These are phyloP conservation scores for Chlamydotis undulata DNA, from an alignment of 2,113 vertebrate genomes.

Conservation along the genomic window DNA sequence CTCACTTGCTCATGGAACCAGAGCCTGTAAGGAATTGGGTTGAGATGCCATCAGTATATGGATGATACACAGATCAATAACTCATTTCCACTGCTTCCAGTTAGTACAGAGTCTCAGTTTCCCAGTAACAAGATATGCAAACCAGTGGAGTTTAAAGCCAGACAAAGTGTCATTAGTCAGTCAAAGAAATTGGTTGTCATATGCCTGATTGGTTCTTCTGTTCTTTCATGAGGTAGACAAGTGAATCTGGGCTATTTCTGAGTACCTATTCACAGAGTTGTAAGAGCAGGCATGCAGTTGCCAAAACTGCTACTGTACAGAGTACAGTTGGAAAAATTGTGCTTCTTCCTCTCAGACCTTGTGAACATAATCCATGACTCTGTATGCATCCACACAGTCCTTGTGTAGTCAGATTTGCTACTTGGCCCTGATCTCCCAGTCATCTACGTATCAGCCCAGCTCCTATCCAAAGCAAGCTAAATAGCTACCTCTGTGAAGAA, in stretches of 20 bases:
- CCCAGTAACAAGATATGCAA: not conserved
- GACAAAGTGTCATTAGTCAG: not conserved
- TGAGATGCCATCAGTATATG: not conserved
- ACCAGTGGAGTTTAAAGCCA: not conserved
- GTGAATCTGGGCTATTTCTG: not conserved
- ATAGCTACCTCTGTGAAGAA: not conserved
- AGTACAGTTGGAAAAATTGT: not conserved
- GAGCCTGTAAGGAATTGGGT: not conserved
- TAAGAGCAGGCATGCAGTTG: not conserved
- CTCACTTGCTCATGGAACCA: not conserved
- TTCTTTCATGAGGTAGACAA: not conserved
- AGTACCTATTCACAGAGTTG: not conserved
- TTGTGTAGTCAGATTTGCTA: not conserved
- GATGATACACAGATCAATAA: not conserved
- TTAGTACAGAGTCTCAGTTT: not conserved
- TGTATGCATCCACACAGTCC: not conserved
- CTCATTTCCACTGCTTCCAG: not conserved
- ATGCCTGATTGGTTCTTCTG: not conserved
- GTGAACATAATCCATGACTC: not conserved
- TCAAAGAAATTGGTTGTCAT: not conserved
- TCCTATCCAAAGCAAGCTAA: not conserved
- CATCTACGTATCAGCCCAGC: not conserved
- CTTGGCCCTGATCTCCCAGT: not conserved
- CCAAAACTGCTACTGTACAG: not conserved
- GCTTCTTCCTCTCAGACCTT: not conserved